These are phyloP conservation scores for Numida meleagris DNA, from an alignment of 2,113 vertebrate species.

Conservation along the genomic window DNA sequence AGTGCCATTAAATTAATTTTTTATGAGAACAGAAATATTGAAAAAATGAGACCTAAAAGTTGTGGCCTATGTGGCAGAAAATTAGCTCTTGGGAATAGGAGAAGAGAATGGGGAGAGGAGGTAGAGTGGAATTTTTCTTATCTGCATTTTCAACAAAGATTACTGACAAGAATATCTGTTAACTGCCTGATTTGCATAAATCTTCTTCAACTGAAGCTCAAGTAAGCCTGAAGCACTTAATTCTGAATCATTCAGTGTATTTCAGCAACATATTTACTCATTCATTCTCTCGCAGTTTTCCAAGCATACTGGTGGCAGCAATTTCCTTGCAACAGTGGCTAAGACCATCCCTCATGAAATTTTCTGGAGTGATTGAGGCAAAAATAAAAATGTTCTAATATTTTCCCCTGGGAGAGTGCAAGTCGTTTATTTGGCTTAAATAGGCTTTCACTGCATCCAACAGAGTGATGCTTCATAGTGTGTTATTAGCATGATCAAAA, in stretches of 20 bases:
- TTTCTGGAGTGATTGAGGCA: slow-evolving; percentile 73
- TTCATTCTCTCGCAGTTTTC: slow-evolving; percentile 37
- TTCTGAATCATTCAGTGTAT: slow-evolving; percentile 24
- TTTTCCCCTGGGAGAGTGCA: slow-evolving; percentile 65
- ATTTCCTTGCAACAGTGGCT: slow-evolving; percentile 35
- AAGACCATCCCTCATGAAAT: slow-evolving; percentile 53
- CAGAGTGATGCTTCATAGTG: slow-evolving; percentile 66
- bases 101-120: neutral
- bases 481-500: slow-evolving; percentile 77
- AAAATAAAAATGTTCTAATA: slow-evolving; percentile 78
- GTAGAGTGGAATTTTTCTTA: neutral
- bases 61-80: slow-evolving; percentile 24
- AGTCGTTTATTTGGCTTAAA: slow-evolving; percentile 72
- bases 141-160: slow-evolving; percentile 22
- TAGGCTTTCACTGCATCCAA: slow-evolving; percentile 74
- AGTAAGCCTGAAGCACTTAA: slow-evolving; percentile 51
- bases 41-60: neutral
- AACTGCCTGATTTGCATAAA: slow-evolving; percentile 42
- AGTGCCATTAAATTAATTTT: neutral
- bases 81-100: neutral
- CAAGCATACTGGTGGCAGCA: slow-evolving; percentile 41
- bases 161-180: slow-evolving; percentile 39
- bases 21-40: neutral
- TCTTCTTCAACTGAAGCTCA: neutral
- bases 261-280: slow-evolving; percentile 14